Percentiles rank a stretch among this genome's conserved stretches.
Conservation (phyloP, 2,113 vertebrate species). For the Upupa epops region DNA sequence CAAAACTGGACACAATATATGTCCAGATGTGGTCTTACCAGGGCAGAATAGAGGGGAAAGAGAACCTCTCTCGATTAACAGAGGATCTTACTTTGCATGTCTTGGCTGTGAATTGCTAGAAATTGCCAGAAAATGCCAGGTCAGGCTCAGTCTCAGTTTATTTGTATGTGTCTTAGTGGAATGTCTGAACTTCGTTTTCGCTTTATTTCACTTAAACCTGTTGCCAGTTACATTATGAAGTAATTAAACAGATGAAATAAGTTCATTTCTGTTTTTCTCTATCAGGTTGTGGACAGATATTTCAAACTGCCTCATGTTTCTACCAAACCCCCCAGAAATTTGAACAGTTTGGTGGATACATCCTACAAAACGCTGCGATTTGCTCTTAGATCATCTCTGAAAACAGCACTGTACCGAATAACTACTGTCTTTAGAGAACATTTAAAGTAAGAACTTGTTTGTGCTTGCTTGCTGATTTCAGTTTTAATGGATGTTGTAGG, state of each 20-base stretch:
- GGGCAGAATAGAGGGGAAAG: no score
- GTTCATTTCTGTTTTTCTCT: neutral
- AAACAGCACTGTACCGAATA: conserved; percentile 94
- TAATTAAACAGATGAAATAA: neutral
- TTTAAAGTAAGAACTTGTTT: conserved; percentile 83
- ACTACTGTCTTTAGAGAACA: conserved; percentile 92
- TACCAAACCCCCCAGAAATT: conserved; percentile 83
- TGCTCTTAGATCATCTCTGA: conserved; percentile 90
- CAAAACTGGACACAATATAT: no score
- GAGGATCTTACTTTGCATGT: neutral
- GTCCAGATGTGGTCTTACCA: no score
- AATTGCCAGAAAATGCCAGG: neutral
- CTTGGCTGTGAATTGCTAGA: neutral
- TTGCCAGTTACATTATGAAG: neutral
- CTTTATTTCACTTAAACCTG: neutral
- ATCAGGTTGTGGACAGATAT: conserved; percentile 93
- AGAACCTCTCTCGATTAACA: no score
- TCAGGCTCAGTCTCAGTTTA: neutral
- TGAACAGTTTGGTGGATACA: conserved; percentile 84
- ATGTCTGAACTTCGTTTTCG: neutral
- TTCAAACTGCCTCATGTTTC: conserved; percentile 98
- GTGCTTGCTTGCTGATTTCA: neutral
- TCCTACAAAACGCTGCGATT: conserved; percentile 93
- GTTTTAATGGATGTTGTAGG: neutral
- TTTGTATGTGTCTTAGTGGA: neutral